Evolutionary conservation across 2,113 vertebrate genomes (phyloP), one percentile per base, ranked within the genome.

Genomic region (Burhinus oedicnemus): DNA sequence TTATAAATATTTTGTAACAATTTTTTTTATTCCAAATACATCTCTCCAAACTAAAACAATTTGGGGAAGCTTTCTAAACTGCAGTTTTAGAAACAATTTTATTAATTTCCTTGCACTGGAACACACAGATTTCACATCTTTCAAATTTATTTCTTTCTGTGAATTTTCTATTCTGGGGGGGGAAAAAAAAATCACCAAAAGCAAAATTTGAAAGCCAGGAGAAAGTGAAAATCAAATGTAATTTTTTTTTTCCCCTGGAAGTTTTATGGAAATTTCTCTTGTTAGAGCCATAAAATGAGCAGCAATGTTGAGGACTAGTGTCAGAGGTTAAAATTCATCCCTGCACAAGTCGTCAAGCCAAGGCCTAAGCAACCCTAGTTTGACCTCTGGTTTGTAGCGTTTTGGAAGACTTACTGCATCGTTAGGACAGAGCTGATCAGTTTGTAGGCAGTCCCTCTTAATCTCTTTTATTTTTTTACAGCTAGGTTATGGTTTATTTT

Each of bases 1-100:
- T 92, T 89, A 75, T 64, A 83, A 79, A 68, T 82, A 92, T 84
- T 96, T 94, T 87, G 77, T 78, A 92, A 87, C 61, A 3, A 5
- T 52, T 94, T 45, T 61, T 52, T 4, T 3, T 10, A 61, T 94
- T 96, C 90, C 54, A 66, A 64, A 36, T 66, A 42, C 7, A 26
- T 87, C 70, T 92, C 64, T 92, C 51, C 27, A 57, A 93, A 55
- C 20, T 60, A 58, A 80, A 92, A 32, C 30, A 44, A 77, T 86
- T 55, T 74, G 21, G 13, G 17, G 30, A 62, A 40, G 12, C 29
- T 40, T 44, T 49, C 23, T 74, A 83, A 85, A 47, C 38, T 40
- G 27, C 34, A 54, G 34, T 82, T 93, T 89, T 52, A 82, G 47
- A 76, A 32, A 15, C 12, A 52, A 25, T 68, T 93, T 84, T 21